These are phyloP conservation scores for Nesogale talazaci DNA, from an alignment of 2,113 vertebrate species.

Conservation along the genomic window DNA sequence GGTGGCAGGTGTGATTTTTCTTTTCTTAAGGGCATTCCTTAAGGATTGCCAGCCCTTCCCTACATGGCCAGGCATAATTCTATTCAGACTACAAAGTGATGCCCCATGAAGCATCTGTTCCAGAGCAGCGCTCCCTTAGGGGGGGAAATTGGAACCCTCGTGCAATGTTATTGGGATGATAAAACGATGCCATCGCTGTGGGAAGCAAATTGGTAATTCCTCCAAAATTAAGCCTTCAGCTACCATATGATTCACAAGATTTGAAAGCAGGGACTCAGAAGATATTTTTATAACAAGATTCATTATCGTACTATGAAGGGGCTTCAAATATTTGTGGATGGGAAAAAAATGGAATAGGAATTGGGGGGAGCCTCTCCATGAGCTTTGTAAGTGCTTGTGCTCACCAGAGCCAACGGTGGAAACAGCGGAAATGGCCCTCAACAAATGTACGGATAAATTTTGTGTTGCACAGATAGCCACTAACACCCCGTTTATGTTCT, in stretches of 20 bases:
- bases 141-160: neutral
- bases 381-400: too few species aligned
- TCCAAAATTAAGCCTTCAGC: neutral
- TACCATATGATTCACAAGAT: neutral
- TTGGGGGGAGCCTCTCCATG: too few species aligned
- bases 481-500: neutral
- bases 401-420: neutral
- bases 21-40: constrained; percentile 51
- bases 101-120: neutral
- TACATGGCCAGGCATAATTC: neutral
- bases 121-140: neutral
- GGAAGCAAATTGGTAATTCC: neutral
- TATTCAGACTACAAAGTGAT: constrained; percentile 5
- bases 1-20: constrained; percentile 2
- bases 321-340: too few species aligned
- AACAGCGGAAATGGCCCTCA: neutral
- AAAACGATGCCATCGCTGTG: neutral
- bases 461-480: neutral
- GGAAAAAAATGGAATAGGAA: too few species aligned
- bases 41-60: neutral
- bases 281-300: neutral
- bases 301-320: neutral
- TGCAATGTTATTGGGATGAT: neutral
- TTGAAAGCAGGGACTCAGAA: neutral
- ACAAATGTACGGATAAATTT: neutral